Evolutionary conservation across 1,140 invertebrate genomes (phyloP).

Genomic region (Luehdorfia chinensis): DNA sequence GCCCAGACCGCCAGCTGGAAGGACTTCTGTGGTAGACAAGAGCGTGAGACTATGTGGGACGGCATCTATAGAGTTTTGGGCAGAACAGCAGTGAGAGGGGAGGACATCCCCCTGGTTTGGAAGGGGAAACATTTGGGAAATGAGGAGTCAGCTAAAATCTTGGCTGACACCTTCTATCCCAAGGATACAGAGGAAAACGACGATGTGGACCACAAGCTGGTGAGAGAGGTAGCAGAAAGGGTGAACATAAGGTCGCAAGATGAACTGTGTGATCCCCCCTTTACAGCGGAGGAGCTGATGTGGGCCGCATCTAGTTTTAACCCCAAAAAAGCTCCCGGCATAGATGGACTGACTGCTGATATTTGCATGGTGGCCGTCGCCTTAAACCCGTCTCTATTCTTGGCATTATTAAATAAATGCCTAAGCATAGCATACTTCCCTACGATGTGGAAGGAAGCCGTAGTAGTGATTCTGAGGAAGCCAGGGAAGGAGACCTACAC

Average conservation of each 20-base stretch:
- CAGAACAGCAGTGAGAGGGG: too few species aligned
- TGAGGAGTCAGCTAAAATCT: conserved; percentile 2
- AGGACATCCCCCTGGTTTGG: background rate
- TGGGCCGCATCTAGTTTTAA: too few species aligned
- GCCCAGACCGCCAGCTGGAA: background rate
- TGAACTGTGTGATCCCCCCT: background rate
- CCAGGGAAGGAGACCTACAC: too few species aligned
- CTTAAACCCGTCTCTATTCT: background rate
- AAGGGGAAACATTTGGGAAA: background rate
- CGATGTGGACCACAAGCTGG: too few species aligned
- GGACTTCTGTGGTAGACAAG: background rate
- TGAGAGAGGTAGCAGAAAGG: background rate
- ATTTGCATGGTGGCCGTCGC: conserved; percentile 14
- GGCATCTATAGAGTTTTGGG: too few species aligned
- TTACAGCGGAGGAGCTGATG: background rate
- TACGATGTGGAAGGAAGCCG: conserved; percentile 2
- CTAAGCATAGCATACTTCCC: conserved; percentile 11
- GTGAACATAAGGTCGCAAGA: background rate
- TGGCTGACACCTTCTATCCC: conserved; percentile 6
- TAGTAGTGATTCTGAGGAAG: too few species aligned
- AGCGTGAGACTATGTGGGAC: too few species aligned
- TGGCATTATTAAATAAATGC: conserved; percentile 18
- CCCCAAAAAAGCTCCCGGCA: too few species aligned
- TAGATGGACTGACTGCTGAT: too few species aligned
- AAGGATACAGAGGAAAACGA: background rate